These are phyloP conservation scores for Phrynocephalus guinanensis DNA, from an alignment of 2,797 vertebrate species.

Conservation along the genomic window DNA sequence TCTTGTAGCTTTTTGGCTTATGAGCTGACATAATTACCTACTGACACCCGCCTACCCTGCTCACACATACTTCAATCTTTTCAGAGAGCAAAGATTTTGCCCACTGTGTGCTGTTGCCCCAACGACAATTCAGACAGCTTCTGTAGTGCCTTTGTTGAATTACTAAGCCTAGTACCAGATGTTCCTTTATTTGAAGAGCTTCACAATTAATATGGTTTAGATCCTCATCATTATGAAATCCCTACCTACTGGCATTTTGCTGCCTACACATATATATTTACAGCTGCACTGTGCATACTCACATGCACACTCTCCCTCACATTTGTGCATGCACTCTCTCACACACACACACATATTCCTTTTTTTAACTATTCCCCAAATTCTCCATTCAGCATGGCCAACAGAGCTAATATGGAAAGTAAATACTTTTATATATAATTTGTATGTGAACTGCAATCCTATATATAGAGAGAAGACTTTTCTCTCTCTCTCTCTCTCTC, in stretches of 20 bases:
- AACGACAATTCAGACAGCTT: constrained; percentile 50
- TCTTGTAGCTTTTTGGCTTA: constrained; percentile 18
- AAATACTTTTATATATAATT: not conserved
- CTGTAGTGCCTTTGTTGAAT: constrained; percentile 50
- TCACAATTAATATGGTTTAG: constrained; percentile 69
- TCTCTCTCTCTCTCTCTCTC: too few species aligned
- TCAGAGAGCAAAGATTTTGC: constrained; percentile 30
- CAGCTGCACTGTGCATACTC: constrained; percentile 19
- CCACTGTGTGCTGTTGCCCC: constrained; percentile 50
- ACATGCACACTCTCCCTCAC: not conserved
- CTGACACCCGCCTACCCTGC: constrained; percentile 53
- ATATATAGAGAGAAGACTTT: too few species aligned
- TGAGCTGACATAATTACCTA: constrained; percentile 52
- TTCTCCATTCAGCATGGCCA: too few species aligned
- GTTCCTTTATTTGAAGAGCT: constrained; percentile 58
- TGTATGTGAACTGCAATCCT: not conserved
- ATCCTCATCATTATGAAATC: constrained; percentile 63
- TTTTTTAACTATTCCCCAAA: too few species aligned
- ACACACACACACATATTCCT: too few species aligned
- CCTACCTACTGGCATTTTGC: constrained; percentile 43
- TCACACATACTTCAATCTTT: constrained; percentile 28
- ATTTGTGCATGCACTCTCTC: too few species aligned
- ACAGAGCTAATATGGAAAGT: not conserved
- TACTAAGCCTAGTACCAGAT: constrained; percentile 61
- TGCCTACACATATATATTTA: constrained; percentile 43